Evolutionary conservation across 1,140 invertebrate species (phyloP).

Genomic region (Drosophila simulans): DNA sequence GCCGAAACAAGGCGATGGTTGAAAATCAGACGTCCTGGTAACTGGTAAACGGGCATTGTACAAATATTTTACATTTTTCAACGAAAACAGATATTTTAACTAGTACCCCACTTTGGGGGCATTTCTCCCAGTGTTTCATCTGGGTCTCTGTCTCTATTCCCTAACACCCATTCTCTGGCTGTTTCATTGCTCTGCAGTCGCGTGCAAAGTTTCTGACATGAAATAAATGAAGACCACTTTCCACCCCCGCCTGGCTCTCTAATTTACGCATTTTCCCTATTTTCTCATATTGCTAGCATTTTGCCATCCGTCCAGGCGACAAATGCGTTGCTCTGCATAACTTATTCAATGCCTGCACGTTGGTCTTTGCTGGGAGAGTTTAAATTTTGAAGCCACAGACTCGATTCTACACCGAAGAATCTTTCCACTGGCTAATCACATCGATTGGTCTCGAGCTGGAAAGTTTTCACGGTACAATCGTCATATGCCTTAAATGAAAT

Average conservation of each 20-base stretch:
- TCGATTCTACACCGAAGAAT: not conserved
- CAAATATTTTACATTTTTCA: no score
- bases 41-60: not conserved
- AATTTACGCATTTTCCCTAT: slow-evolving; percentile 2
- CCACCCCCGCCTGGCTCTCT: not conserved
- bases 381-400: slow-evolving; percentile 11
- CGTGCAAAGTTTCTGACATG: slow-evolving; percentile 59
- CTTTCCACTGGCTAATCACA: slow-evolving; percentile 3
- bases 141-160: not conserved
- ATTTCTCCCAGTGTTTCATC: slow-evolving; percentile 6
- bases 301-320: not conserved
- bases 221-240: slow-evolving; percentile 64
- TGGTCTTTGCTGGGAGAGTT: slow-evolving; percentile 42
- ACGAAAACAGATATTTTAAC: not conserved
- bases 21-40: not conserved
- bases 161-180: slow-evolving; percentile 3
- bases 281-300: not conserved
- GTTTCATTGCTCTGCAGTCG: slow-evolving; percentile 4
- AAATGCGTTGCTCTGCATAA: slow-evolving; percentile 64
- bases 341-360: slow-evolving; percentile 48
- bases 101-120: not conserved
- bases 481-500: no score
- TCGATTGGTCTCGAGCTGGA: no score
- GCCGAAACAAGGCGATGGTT: not conserved
- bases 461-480: no score